phyloP scores from a whole-genome alignment of 2,888 invertebrate genomes.

The Xanthorhoe designata region DNA sequence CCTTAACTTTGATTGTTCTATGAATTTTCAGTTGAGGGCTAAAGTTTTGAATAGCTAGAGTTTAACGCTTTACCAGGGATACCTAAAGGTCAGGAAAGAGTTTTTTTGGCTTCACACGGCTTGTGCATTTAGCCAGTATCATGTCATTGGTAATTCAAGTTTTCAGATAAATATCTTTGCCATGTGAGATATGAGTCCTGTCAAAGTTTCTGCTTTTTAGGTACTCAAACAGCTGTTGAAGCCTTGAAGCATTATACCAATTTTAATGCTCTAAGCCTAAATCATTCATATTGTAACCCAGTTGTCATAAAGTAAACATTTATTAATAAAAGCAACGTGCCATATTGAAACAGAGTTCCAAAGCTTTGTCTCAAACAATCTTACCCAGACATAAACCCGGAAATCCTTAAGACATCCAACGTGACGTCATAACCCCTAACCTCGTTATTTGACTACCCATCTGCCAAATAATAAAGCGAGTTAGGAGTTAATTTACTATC shows the following conservation, averaged over 20 bases:
- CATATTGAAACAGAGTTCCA: background rate
- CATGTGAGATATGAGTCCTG: no score
- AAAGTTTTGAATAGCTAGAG: conserved; percentile 33
- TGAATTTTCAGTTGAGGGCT: conserved; percentile 18
- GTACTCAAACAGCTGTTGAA: no score
- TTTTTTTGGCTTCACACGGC: no score
- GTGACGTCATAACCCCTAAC: conserved; percentile 19
- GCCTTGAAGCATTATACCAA: no score
- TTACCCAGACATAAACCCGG: background rate
- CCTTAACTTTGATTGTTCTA: conserved; percentile 37
- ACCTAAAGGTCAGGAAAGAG: background rate
- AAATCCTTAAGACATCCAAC: conserved; percentile 25
- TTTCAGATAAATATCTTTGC: no score
- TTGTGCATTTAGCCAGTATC: no score
- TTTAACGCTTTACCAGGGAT: conserved; percentile 30
- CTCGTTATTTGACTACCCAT: conserved; percentile 36
- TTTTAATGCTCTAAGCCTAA: no score
- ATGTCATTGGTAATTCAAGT: no score
- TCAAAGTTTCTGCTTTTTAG: no score
- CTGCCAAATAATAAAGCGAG: conserved; percentile 33
- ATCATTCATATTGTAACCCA: no score
- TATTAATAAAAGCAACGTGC: background rate
- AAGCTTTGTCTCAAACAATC: background rate
- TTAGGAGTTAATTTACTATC: conserved; percentile 34
- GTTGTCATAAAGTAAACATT: no score